Percentiles rank a stretch among this genome's conserved stretches.
Evolutionary conservation across 2,113 vertebrate genomes (phyloP).

Genomic region (Phylloscopus trochilus): DNA sequence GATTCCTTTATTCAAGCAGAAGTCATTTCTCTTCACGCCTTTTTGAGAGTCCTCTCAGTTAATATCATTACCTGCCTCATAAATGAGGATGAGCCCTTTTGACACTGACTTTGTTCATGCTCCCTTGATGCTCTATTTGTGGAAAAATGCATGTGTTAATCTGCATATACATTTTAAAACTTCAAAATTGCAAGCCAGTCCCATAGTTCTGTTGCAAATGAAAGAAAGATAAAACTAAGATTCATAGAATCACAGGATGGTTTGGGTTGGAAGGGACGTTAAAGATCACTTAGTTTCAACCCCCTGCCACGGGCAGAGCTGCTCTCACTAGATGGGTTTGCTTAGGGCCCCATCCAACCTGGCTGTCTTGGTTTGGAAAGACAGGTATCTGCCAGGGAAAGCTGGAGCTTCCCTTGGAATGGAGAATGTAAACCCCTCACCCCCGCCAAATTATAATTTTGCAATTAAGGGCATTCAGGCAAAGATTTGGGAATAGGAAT

Average conservation of each 20-base stretch:
- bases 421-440: too few species aligned
- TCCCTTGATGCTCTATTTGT: background rate
- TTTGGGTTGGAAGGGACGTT: background rate
- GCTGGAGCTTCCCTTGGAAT: too few species aligned
- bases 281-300: rapidly evolving
- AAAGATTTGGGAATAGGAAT: too few species aligned
- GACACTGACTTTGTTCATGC: background rate
- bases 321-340: background rate
- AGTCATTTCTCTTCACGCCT: background rate
- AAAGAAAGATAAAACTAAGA: background rate
- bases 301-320: background rate
- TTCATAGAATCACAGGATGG: too few species aligned
- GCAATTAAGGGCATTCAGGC: too few species aligned
- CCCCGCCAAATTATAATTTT: too few species aligned
- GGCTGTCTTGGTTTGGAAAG: too few species aligned
- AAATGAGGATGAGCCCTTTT: background rate
- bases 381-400: too few species aligned
- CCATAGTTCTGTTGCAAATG: background rate
- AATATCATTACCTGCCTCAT: background rate
- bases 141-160: background rate
- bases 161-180: background rate
- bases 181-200: background rate
- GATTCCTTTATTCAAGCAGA: background rate
- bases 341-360: background rate
- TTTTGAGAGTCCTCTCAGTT: background rate